These are phyloP conservation scores for Macroramphosus scolopax DNA, from an alignment of 2,797 vertebrate genomes.

Conservation along the genomic window DNA sequence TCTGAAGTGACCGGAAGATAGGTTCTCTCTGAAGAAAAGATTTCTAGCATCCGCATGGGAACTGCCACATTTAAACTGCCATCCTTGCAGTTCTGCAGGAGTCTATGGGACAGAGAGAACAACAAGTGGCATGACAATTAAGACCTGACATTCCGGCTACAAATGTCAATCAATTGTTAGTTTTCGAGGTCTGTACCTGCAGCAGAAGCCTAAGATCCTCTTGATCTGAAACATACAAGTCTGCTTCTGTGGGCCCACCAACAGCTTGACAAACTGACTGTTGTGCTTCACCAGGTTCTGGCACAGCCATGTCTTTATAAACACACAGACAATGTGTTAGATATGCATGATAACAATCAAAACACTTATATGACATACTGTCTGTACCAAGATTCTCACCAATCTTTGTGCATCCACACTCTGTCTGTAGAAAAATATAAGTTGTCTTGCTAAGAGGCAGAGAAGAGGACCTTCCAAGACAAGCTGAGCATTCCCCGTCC, in stretches of 20 bases:
- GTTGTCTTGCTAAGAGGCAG: slow-evolving; percentile 87
- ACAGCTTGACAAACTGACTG: slow-evolving; percentile 87
- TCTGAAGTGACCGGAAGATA: slow-evolving; percentile 89
- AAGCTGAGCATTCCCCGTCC: slow-evolving; percentile 75
- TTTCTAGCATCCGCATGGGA: slow-evolving; percentile 97
- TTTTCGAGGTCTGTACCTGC: slow-evolving; percentile 63
- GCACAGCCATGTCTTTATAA: slow-evolving; percentile 90
- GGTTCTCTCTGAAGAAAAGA: slow-evolving; percentile 91
- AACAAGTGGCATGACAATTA: background rate
- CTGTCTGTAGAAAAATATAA: slow-evolving; percentile 96
- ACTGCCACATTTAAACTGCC: slow-evolving; percentile 93
- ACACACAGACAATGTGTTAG: slow-evolving; percentile 33
- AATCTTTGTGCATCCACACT: slow-evolving; percentile 90
- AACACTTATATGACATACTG: background rate
- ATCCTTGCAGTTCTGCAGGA: slow-evolving; percentile 86
- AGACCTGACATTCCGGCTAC: too few species aligned
- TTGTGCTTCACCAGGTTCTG: slow-evolving; percentile 94
- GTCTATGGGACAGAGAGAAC: slow-evolving; percentile 68
- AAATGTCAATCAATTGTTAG: background rate
- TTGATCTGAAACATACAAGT: slow-evolving; percentile 97
- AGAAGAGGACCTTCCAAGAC: slow-evolving; percentile 77
- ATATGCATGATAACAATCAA: too few species aligned
- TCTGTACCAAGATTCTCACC: slow-evolving; percentile 87
- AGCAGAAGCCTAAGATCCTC: slow-evolving; percentile 87
- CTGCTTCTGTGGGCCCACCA: slow-evolving; percentile 86